phyloP scores from a whole-genome alignment of 1,140 invertebrate species.

The Trichonephila clavipes region DNA sequence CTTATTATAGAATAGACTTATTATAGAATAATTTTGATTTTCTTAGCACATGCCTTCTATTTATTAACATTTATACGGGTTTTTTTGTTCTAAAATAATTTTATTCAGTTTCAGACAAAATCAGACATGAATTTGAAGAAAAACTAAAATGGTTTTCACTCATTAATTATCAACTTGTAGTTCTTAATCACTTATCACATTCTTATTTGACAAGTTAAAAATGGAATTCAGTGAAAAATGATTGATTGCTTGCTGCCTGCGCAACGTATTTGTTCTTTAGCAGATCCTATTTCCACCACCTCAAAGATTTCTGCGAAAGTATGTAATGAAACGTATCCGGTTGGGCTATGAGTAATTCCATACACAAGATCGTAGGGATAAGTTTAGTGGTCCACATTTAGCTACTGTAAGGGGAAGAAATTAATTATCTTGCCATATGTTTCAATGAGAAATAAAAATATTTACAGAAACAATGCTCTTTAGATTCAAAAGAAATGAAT shows the following conservation, averaged over 20 bases:
- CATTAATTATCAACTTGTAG: neutral
- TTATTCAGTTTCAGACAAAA: too few relatives aligned
- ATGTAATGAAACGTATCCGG: neutral
- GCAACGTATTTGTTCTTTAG: neutral
- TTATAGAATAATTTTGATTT: too few relatives aligned
- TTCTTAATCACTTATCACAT: neutral
- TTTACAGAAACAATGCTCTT: too few relatives aligned
- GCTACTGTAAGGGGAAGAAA: neutral
- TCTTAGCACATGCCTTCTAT: too few relatives aligned
- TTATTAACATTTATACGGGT: too few relatives aligned
- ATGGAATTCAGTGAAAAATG: neutral
- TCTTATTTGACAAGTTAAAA: constrained; percentile 6
- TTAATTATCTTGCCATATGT: neutral
- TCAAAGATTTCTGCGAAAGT: constrained; percentile 3
- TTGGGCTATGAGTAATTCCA: neutral
- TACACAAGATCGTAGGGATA: neutral
- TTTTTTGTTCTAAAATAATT: too few relatives aligned
- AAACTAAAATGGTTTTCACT: too few relatives aligned
- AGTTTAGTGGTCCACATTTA: neutral
- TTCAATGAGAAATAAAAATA: neutral
- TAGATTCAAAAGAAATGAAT: too few relatives aligned
- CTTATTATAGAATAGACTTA: too few relatives aligned
- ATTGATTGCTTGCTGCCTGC: neutral
- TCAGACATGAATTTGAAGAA: too few relatives aligned
- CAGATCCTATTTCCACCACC: constrained; percentile 7